These are phyloP conservation scores for Probosciger aterrimus DNA, from an alignment of 2,113 vertebrate genomes.

Conservation along the genomic window DNA sequence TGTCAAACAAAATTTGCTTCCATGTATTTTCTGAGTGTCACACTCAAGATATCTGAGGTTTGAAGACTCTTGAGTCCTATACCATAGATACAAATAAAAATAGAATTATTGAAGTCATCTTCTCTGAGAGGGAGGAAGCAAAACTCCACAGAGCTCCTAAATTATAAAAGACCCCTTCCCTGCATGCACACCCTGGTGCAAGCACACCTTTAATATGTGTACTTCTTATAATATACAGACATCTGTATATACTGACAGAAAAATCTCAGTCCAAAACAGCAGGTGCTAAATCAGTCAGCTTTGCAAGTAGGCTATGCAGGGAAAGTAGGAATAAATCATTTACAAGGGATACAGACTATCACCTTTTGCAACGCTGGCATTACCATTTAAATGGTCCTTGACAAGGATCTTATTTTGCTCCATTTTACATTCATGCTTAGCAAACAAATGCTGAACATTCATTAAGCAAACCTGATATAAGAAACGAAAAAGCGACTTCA, in stretches of 20 bases:
- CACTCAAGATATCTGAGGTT: not conserved
- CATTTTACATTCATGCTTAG: conserved; percentile 40
- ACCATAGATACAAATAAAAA: not conserved
- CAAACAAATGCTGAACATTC: conserved; percentile 38
- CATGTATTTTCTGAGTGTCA: not conserved
- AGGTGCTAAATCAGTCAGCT: not conserved
- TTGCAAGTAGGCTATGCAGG: not conserved
- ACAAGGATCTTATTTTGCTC: conserved; percentile 36
- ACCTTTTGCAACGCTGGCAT: not conserved
- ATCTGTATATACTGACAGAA: not conserved
- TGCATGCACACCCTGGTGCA: not conserved
- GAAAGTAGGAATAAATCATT: not conserved
- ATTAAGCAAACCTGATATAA: conserved; percentile 17
- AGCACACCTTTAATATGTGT: not conserved
- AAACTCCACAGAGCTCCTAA: not conserved
- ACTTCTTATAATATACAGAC: not conserved
- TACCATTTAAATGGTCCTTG: conserved; percentile 51
- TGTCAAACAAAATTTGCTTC: not conserved
- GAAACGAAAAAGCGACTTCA: not conserved
- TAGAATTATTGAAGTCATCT: not conserved
- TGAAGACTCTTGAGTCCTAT: not conserved
- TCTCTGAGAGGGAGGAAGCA: not conserved
- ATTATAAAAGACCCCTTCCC: not conserved
- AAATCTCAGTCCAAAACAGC: not conserved
- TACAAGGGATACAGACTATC: not conserved